Base-by-base conservation (phyloP, 1,140 invertebrate species). In the Penaeus japonicus region DNA sequence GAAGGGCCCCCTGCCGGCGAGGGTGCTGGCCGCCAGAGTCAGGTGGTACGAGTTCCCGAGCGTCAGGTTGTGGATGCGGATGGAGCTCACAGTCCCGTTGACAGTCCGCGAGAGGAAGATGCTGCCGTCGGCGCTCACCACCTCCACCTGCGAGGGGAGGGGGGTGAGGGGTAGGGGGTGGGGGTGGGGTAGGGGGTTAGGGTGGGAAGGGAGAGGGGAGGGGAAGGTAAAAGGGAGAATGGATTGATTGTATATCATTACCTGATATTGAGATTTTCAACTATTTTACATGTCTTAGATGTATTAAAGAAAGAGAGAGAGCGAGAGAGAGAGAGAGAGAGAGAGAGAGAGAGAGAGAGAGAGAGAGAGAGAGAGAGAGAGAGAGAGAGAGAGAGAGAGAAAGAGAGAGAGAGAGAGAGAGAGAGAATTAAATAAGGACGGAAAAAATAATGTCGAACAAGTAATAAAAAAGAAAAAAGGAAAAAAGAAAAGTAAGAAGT, bases 1-100 rank as follows among this genome's bases (percentile, higher is more conserved):
- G 87, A 85, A 90, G 84, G 89, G 89, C 4, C 89, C 89, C 24
- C 87, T 80, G 10, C 89, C 89, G 17, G 86, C 89, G 0, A 70
- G 47, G 0, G 89, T 90, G 83, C 77, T 47, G 47, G 89, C 87
- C 2, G 89, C 89, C 24, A 90, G 73, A 20, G 83, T 90, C n/a
- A 90, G 77, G 65, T 90, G 87, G 57, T 90, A 90, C 4, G 86
- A 85, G 32, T 86, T 55, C 1, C 89, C 89, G 53, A 90, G 59
- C 32, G 86, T 89, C 53, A 90, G 78, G 75, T 89, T 89, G 65
- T 89, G 78, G n/a, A 90, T 83, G 22, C 35, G 27, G 27, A 90
- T 27, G 3, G 84, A 83, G 4, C 18, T 55, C 65, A 86, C 62
- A 0, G 70, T 79, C 27, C 89, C 89, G 32, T 83, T 87, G 20